phyloP scores from a whole-genome alignment of 2,888 invertebrate genomes.

The Pilophorus perplexus region DNA sequence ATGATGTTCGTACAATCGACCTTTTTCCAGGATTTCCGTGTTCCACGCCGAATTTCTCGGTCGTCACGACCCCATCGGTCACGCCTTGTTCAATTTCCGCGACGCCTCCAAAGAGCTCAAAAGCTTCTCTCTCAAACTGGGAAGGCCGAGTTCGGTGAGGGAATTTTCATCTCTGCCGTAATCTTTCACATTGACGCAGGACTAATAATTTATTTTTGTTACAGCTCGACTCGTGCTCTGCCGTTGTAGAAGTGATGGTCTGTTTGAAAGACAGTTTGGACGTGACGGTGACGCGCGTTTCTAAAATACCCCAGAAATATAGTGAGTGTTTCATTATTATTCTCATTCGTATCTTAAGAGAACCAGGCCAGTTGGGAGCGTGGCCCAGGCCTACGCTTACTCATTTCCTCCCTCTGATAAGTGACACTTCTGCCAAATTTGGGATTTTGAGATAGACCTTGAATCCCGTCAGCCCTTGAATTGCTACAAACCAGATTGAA shows the following conservation, averaged over 20 bases:
- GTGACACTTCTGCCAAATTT: too few species aligned
- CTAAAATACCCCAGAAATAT: slow-evolving; percentile 44
- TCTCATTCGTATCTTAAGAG: too few species aligned
- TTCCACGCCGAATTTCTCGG: slow-evolving; percentile 50
- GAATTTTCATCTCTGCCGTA: neutral
- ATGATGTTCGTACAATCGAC: too few species aligned
- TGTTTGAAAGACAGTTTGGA: slow-evolving; percentile 28
- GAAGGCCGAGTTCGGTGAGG: slow-evolving; percentile 46
- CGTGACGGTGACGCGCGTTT: slow-evolving; percentile 49
- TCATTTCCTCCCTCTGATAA: too few species aligned
- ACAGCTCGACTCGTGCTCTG: slow-evolving; percentile 49
- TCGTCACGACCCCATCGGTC: slow-evolving; percentile 51
- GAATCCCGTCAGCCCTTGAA: too few species aligned
- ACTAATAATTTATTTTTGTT: slow-evolving; percentile 9
- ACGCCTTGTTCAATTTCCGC: slow-evolving; percentile 48
- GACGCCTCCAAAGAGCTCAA: slow-evolving; percentile 30
- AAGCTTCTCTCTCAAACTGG: slow-evolving; percentile 26
- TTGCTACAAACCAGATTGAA: too few species aligned
- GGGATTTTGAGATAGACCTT: too few species aligned
- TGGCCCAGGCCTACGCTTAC: too few species aligned
- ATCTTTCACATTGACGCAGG: neutral
- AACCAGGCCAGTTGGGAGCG: too few species aligned
- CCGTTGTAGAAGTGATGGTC: slow-evolving; percentile 48
- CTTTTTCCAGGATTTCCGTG: slow-evolving; percentile 50
- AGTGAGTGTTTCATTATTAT: slow-evolving; percentile 17